Evolutionary conservation across 2,113 vertebrate genomes (phyloP), one percentile per base, ranked within the genome.

Genomic region (Siniperca chuatsi): DNA sequence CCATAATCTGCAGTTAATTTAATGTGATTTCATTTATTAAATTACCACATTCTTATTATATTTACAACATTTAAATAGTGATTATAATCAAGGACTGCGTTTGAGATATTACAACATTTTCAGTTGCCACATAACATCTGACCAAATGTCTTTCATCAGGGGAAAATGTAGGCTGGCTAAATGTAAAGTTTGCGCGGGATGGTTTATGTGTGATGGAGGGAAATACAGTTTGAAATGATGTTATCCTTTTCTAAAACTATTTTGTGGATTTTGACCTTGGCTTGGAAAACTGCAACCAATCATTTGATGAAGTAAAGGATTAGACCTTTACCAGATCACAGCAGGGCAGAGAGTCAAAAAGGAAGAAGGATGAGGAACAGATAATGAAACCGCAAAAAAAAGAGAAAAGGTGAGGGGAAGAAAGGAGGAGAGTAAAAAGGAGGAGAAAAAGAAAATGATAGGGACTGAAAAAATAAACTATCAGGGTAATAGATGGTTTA

Each of bases 261-360:
- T 33, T 20, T 35, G 29, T 62, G n/a, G 52, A 13, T 62, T 62
- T 62, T 70, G 21, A 54, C 57, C 58, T 52, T 71, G 33, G 68
- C 23, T 42, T 20, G 12, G 15, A 62, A 71, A 62, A 29, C 33
- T 40, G 6, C 57, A 54, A 29, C 11, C 6, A 54, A 69, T 20
- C 18, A 66, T 54, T 64, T n/a, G 25, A 57, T 55, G 60, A 57
- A 42, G 37, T 4, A 65, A 55, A 73, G 37, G 69, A 74, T 66
- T 37, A 37, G 35, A 37, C 35, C 35, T 37, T 37, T 3, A 37
- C 3, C 5, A 37, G 35, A 37, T 25, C 25, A 25, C 25, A 25
- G 25, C 25, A 25, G 25, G 25, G 25, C 25, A 25, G 25, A 5
- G 35, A 37, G 35, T 37, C 5, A 5, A 37, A 37, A 37, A 37